These are phyloP conservation scores for Lepidonotus clava DNA, from an alignment of 2,888 invertebrate genomes.

Conservation along the genomic window DNA sequence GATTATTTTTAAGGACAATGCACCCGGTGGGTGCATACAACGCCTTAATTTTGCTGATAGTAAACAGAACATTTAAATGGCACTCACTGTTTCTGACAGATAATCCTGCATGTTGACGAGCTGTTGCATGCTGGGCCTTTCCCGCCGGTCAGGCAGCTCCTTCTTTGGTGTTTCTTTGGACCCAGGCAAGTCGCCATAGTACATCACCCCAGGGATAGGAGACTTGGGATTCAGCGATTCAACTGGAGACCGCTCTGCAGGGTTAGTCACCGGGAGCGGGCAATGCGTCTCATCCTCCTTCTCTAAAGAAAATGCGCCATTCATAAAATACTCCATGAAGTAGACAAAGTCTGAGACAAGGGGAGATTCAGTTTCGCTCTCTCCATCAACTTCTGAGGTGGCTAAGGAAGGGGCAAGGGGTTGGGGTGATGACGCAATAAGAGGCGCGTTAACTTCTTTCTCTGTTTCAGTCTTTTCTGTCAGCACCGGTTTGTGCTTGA, in stretches of 20 bases:
- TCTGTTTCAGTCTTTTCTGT: background rate
- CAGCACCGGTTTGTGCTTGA: background rate
- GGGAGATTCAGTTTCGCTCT: background rate
- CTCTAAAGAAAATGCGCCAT: constrained; percentile 11
- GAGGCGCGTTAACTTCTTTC: background rate
- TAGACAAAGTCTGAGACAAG: constrained; percentile 1
- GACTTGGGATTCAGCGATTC: background rate
- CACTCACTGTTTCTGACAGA: constrained; percentile 57
- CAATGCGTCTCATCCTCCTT: background rate
- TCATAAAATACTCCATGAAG: constrained; percentile 38
- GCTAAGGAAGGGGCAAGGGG: background rate
- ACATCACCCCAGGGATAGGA: background rate
- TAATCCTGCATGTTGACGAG: constrained; percentile 56
- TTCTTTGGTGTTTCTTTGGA: background rate
- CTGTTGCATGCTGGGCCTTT: constrained; percentile 54
- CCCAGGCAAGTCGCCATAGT: background rate
- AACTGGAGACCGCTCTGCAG: background rate
- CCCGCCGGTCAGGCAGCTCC: background rate
- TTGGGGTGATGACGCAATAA: background rate
- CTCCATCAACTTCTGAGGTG: background rate
- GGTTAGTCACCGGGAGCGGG: background rate
- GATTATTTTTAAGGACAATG: no score
- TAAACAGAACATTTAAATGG: no score
- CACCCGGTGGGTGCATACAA: no score
- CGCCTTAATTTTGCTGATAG: no score